These are phyloP conservation scores for Bradypus variegatus DNA, from an alignment of 2,797 vertebrate genomes.

Conservation along the genomic window DNA sequence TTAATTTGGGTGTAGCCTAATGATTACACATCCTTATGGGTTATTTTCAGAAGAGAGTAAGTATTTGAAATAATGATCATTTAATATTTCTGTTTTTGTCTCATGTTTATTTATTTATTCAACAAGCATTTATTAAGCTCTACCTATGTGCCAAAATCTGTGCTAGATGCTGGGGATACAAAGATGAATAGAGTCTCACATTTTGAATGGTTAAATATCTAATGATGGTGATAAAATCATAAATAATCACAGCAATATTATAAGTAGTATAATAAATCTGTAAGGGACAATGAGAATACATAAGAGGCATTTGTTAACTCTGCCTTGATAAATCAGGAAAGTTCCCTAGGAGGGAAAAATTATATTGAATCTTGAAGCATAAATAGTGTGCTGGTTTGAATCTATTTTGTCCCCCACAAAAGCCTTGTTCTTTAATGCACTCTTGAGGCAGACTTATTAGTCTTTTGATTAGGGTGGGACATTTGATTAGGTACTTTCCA, in stretches of 20 bases:
- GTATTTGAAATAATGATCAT: slow-evolving; percentile 26
- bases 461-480: too few species aligned
- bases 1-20: slow-evolving; percentile 10
- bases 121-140: background rate
- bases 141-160: background rate
- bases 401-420: too few species aligned
- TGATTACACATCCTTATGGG: background rate
- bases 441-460: too few species aligned
- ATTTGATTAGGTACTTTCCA: too few species aligned
- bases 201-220: background rate
- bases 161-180: background rate
- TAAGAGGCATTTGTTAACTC: background rate
- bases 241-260: background rate
- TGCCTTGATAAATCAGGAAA: background rate
- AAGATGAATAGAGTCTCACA: background rate
- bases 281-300: background rate
- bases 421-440: too few species aligned
- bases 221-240: background rate
- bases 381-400: background rate
- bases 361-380: background rate
- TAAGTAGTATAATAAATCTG: background rate
- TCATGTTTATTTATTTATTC: background rate
- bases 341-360: background rate
- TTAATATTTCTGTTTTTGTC: slow-evolving; percentile 27
- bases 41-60: background rate